Evolutionary conservation across 2,113 vertebrate species (phyloP), one percentile per base, ranked within the genome.

Genomic region (Petromus typicus): DNA sequence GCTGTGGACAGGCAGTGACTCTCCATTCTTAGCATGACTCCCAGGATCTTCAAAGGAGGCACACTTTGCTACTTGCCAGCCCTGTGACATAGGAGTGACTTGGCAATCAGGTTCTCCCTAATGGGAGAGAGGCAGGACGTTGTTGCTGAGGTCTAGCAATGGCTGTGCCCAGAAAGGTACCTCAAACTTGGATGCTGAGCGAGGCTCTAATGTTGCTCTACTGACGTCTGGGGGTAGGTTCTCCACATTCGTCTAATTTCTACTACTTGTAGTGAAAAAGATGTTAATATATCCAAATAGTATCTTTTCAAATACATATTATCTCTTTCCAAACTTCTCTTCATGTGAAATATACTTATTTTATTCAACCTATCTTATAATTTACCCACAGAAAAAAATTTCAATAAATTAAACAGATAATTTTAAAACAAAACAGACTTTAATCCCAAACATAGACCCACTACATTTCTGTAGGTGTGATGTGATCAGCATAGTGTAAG

Each of bases 341-440:
- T 63, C 14, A 84, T 7, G 43, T 76, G 48, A 91, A 91, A 76
- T 11, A n/a, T n/a, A 37, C 13, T 32, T 61, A 51, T 5, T 76
- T 86, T 57, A 32, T 25, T 37, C 7, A 92, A 40, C 32, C 7
- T 79, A 25, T 86, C 37, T n/a, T 94, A 61, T 79, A 59, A 90
- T 34, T n/a, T 83, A 78, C 34, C 67, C 23, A 11, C 3, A n/a
- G 30, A 83, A 43, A 92, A 83, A 89, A 57, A 57, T 43, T 25
- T n/a, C 37, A 71, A 51, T 63, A 51, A 66, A 43, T 4, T 84
- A 88, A 94, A 86, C 11, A 89, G 82, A 75, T 45, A 40, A 25
- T 75, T 32, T 86, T 87, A 20, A 0, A 63, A 12, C 37, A 73
- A 89, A 87, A 48, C 56, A 61, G 76, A 48, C 25, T 78, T 89